Percentiles rank a stretch among this genome's conserved stretches.
Evolutionary conservation across 1,140 invertebrate species (phyloP).

Genomic region (Procambarus virginalis): DNA sequence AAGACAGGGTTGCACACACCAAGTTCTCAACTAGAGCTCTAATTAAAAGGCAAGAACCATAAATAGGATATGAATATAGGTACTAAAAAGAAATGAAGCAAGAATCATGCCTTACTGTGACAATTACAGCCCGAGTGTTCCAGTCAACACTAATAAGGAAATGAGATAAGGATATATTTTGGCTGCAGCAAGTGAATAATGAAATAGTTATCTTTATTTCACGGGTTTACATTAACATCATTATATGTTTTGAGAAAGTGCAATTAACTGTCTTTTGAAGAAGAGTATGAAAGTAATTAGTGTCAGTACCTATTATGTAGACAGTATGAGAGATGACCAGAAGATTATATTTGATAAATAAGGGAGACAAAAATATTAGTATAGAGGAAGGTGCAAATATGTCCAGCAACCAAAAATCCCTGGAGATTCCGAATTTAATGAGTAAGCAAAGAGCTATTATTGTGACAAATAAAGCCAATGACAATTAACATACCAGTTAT

Average conservation of each 20-base stretch:
- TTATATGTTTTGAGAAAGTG: background rate
- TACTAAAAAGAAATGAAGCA: background rate
- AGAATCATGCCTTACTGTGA: background rate
- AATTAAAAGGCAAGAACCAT: background rate
- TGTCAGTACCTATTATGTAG: background rate
- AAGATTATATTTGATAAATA: background rate
- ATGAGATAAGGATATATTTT: background rate
- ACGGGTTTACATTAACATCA: background rate
- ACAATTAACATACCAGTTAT: background rate
- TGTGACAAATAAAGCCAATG: background rate
- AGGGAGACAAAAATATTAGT: background rate
- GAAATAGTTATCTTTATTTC: background rate
- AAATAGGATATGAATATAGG: background rate
- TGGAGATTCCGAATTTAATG: background rate
- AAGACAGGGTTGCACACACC: background rate
- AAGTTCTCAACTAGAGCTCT: background rate
- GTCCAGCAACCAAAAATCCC: slow-evolving; percentile 3
- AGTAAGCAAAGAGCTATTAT: background rate
- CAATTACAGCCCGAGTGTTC: background rate
- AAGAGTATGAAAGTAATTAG: background rate
- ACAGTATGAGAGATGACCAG: background rate
- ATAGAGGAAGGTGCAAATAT: background rate
- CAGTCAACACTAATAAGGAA: background rate
- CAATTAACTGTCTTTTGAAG: background rate
- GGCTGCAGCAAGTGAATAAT: background rate